A percentile compares a stretch with the other conserved stretches of the same genome.
phyloP scores from a whole-genome alignment of 2,888 invertebrate genomes.

The Lordiphosa fenestrarum region DNA sequence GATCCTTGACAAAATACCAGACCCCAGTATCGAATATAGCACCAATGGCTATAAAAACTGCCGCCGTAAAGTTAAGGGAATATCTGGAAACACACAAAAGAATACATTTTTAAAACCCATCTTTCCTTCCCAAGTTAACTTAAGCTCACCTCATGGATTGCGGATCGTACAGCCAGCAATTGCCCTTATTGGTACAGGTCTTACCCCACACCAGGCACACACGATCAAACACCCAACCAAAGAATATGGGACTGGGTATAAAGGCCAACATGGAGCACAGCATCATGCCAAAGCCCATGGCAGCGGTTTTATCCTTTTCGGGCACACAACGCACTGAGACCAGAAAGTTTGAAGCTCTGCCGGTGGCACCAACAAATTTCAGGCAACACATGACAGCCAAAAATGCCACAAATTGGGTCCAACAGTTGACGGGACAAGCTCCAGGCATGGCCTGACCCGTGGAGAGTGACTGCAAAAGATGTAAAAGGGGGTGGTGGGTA shows the following conservation, averaged over 20 bases:
- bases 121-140: rapidly evolving
- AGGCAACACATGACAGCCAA: slow-evolving; percentile 82
- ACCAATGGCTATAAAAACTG: slow-evolving; percentile 84
- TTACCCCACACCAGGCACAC: slow-evolving; percentile 88
- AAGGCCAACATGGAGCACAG: slow-evolving; percentile 87
- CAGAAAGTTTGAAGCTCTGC: slow-evolving; percentile 84
- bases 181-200: slow-evolving; percentile 85
- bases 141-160: slow-evolving; percentile 81
- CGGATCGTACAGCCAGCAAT: slow-evolving; percentile 88
- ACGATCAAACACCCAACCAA: slow-evolving; percentile 85
- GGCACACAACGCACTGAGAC: slow-evolving; percentile 85
- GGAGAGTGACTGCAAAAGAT: slow-evolving; percentile 34
- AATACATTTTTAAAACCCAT: not conserved
- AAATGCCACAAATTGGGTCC: slow-evolving; percentile 82
- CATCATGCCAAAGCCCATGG: slow-evolving; percentile 86
- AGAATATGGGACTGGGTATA: slow-evolving; percentile 88
- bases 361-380: slow-evolving; percentile 83
- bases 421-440: slow-evolving; percentile 83
- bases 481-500: no score
- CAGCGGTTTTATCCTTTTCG: slow-evolving; percentile 87
- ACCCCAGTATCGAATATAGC: slow-evolving; percentile 85
- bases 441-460: slow-evolving; percentile 81
- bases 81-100: slow-evolving; percentile 80
- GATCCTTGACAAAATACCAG: slow-evolving; percentile 86
- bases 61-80: slow-evolving; percentile 84